Percentiles rank a stretch among this genome's conserved stretches.
phyloP scores from a whole-genome alignment of 2,797 vertebrate genomes.

The Heterohyrax brucei region DNA sequence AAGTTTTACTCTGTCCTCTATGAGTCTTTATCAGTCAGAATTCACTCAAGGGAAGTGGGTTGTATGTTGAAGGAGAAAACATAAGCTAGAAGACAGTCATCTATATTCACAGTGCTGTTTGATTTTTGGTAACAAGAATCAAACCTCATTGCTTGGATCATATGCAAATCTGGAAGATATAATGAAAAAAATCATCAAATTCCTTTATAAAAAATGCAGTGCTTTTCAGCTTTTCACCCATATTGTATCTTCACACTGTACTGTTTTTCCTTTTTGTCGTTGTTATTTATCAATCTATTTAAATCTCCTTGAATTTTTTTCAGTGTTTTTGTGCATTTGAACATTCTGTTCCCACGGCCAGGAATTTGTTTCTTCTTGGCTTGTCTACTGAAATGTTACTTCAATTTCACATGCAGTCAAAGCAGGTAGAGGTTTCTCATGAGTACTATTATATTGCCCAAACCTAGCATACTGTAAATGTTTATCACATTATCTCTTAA shows the following conservation, averaged over 20 bases:
- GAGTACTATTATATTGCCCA: fast-evolving
- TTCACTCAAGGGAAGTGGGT: not conserved
- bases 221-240: not conserved
- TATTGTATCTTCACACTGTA: fast-evolving
- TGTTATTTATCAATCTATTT: not conserved
- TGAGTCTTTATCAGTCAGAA: too few species aligned
- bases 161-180: not conserved
- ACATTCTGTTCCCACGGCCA: not conserved
- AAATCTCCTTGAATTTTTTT: not conserved
- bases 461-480: fast-evolving
- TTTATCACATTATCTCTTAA: not conserved
- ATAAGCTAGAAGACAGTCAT: not conserved
- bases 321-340: not conserved
- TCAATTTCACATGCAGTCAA: not conserved
- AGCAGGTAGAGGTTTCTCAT: not conserved
- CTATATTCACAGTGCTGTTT: fast-evolving
- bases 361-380: not conserved
- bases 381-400: not conserved
- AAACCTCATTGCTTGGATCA: not conserved
- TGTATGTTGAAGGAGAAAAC: not conserved
- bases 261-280: not conserved
- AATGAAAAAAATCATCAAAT: not conserved
- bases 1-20: too few species aligned
- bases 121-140: not conserved
- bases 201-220: not conserved